Evolutionary conservation across 2,113 vertebrate genomes (phyloP), one percentile per base, ranked within the genome.

Genomic region (Cryptomyrus ogoouensis): DNA sequence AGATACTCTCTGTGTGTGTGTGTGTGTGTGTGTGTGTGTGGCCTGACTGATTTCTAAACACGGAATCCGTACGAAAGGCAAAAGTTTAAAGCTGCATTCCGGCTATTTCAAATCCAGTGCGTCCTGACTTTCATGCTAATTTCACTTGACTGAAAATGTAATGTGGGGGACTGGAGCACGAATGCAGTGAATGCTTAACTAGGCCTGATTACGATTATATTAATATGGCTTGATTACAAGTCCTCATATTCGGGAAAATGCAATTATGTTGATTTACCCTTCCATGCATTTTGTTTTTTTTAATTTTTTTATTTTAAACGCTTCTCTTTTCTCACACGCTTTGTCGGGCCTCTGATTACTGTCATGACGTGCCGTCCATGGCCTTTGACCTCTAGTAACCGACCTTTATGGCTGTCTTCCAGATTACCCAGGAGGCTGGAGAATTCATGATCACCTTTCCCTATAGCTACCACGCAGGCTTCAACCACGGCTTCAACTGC

Each of bases 401-500:
- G 42, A 90, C 1, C 15, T 35, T 42, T 74, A 89, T 56, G n/a
- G 88, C n/a, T 92, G 88, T 66, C 39, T 56, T 91, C 2, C 92
- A 99, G 98, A 96, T 99, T 92, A 99, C 98, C 85, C 98, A 99
- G 93, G 98, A 99, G 93, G 96, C 98, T 42, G 98, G 98, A 89
- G 97, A 99, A 94, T 99, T 99, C 94, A 97, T 99, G 95, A 97
- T 99, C 92, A 99, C 98, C 90, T 99, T 99, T 93, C 98, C 98
- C 1, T 99, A 99, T 24, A 98, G 98, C 88, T 99, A 99, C 93
- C 98, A 99, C 91, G 98, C 98, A 89, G 98, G 98, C 84, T 99
- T 99, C 95, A 99, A 99, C 93, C 98, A 99, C 90, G 98, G 98
- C 89, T 99, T 99, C 95, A 99, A 99, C 94, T 99, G 98, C 94